Conservation (phyloP, 1,140 invertebrate genomes). For the Aphidius ervi region DNA sequence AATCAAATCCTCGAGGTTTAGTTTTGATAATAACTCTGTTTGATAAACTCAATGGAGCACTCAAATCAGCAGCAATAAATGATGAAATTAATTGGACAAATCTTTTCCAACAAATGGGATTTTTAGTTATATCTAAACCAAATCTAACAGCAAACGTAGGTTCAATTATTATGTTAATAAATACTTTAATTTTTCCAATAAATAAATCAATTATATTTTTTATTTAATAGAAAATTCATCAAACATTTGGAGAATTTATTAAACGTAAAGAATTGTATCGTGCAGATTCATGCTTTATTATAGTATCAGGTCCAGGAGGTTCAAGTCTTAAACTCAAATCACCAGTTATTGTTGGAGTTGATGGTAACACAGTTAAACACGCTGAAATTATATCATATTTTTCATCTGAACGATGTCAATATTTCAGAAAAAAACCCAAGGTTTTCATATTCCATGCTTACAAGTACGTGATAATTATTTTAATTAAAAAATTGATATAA, state of each 20-base stretch:
- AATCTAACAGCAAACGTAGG: slow-evolving; percentile 48
- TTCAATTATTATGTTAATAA: too few species aligned
- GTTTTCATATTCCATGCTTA: slow-evolving; percentile 77
- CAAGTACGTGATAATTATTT: slow-evolving; percentile 46
- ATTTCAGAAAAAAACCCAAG: slow-evolving; percentile 67
- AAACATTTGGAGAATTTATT: slow-evolving; percentile 40
- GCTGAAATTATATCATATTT: slow-evolving; percentile 59
- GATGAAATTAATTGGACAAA: slow-evolving; percentile 53
- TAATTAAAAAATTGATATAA: not conserved
- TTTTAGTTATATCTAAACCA: slow-evolving; percentile 43
- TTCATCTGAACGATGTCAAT: slow-evolving; percentile 56
- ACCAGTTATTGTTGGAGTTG: slow-evolving; percentile 38
- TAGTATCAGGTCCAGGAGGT: slow-evolving; percentile 59
- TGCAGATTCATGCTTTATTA: slow-evolving; percentile 57
- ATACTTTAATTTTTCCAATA: too few species aligned
- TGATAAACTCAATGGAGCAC: slow-evolving; percentile 50
- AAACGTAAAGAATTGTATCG: slow-evolving; percentile 34
- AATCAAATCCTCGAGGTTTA: slow-evolving; percentile 55
- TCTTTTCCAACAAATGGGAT: slow-evolving; percentile 56
- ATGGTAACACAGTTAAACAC: slow-evolving; percentile 22
- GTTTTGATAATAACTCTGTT: slow-evolving; percentile 56
- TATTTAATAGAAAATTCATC: slow-evolving; percentile 44
- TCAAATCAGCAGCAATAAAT: slow-evolving; percentile 49
- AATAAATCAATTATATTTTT: not conserved
- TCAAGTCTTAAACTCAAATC: slow-evolving; percentile 24